Conservation (phyloP, 2,113 vertebrate genomes). For the Hirundichthys speculiger region DNA sequence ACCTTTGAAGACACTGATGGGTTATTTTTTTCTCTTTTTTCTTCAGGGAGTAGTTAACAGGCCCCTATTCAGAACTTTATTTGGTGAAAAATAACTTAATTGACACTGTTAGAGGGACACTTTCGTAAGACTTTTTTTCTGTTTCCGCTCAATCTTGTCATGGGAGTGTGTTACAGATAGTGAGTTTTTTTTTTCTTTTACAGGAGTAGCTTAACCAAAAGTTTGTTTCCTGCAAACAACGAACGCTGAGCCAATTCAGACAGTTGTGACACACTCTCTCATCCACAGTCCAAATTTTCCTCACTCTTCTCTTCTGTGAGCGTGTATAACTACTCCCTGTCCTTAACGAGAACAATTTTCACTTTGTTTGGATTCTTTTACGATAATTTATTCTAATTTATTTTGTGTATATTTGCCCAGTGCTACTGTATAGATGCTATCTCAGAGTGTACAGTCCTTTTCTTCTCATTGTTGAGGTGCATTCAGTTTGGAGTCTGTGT, state of each 20-base stretch:
- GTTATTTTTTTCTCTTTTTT: conserved; percentile 46
- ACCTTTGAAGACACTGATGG: conserved; percentile 76
- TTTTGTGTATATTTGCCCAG: conserved; percentile 76
- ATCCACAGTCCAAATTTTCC: conserved; percentile 20
- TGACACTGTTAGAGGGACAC: no score
- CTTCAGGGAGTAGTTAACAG: conserved; percentile 64
- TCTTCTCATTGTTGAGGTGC: conserved; percentile 57
- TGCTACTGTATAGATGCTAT: conserved; percentile 77
- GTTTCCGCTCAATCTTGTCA: not conserved
- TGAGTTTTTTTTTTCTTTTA: conserved; percentile 31
- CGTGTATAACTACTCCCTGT: conserved; percentile 59
- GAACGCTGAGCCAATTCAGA: conserved; percentile 77
- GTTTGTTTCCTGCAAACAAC: conserved; percentile 78
- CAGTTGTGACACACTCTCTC: conserved; percentile 40
- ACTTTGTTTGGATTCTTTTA: conserved; percentile 47
- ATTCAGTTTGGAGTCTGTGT: conserved; percentile 62
- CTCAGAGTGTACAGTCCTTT: conserved; percentile 70
- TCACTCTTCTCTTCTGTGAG: not conserved
- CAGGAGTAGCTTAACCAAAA: conserved; percentile 53
- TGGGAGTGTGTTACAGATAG: not conserved
- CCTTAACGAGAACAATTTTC: conserved; percentile 36
- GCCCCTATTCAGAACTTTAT: conserved; percentile 1
- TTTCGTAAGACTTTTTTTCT: no score
- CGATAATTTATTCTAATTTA: conserved; percentile 81
- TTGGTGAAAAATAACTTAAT: no score